Base-by-base conservation (phyloP, 2,797 vertebrate genomes). In the Neosilurus mollespiculum region DNA sequence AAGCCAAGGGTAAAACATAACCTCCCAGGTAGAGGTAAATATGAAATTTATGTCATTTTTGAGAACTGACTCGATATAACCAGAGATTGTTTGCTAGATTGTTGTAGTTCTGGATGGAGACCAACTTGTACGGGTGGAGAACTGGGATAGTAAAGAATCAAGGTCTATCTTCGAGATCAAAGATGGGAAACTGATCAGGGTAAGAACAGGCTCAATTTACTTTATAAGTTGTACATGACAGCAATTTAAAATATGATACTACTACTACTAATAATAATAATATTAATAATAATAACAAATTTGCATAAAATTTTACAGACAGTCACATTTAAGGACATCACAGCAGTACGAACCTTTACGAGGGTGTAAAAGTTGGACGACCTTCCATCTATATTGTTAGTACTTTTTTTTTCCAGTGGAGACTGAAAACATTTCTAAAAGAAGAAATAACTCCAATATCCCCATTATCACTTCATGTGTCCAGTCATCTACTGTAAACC, bases 111-210 rank as follows among this genome's bases (percentile, higher is more conserved):
- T 98, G 93, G 95, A 98, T 0, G 96, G 95, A 81, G 94, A 96
- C 90, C 96, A 96, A 90, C 85, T 99, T 70, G 90, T 98, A 87
- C 96, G 98, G 0, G 92, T 97, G 88, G 97, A 98, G 93, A 98
- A 97, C 90, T 99, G 98, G 97, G 96, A 98, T 0, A 95, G 93
- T 88, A 98, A 98, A 87, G 96, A 98, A 91, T 97, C 96, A 86
- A 96, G 92, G 81, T 95, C 96, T 80, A 93, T 96, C 88, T 92
- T 96, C 89, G 96, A 98, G 93, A 94, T 99, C 88, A 96, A 97
- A 88, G 97, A 98, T 2, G 96, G 93, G 81, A 96, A 97, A 91
- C 87, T 98, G 96, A 87, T 97, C 84, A 96, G 96, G 96, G 97
- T 99, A 88, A 92, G 90, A 73, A 2, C 24, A 11, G 51, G 24